These are phyloP conservation scores for Holcopasites calliopsidis DNA, from an alignment of 1,140 invertebrate species.

Conservation along the genomic window DNA sequence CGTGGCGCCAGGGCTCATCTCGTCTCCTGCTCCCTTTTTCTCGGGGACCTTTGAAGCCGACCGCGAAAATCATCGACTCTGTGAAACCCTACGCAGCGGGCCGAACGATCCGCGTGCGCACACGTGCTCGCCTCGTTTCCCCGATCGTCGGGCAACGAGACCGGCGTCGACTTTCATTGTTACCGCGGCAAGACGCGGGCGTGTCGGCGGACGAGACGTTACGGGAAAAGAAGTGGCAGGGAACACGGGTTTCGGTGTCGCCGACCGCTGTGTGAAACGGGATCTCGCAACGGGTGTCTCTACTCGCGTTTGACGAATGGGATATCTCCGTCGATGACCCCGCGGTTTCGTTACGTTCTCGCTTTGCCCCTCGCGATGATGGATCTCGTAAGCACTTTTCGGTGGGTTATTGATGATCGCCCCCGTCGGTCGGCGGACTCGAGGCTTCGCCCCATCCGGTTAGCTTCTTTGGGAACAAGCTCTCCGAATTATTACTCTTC, in stretches of 20 bases:
- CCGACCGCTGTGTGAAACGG: constrained; percentile 13
- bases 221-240: neutral
- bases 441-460: no score
- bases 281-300: neutral
- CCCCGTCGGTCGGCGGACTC: no score
- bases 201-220: constrained; percentile 6
- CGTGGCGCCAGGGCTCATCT: constrained; percentile 76
- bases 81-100: constrained; percentile 23
- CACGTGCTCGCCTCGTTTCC: constrained; percentile 30
- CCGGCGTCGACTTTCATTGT: constrained; percentile 32
- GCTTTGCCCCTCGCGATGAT: neutral
- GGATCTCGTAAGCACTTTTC: no score
- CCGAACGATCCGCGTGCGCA: constrained; percentile 10
- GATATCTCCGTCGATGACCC: neutral
- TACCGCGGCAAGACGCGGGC: neutral
- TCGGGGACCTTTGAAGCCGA: constrained; percentile 59
- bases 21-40: constrained; percentile 47
- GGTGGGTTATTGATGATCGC: no score
- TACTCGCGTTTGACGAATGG: neutral
- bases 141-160: neutral
- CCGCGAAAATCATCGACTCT: constrained; percentile 59
- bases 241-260: neutral
- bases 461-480: no score
- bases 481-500: no score
- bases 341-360: neutral